Evolutionary conservation across 2,888 invertebrate species (phyloP).

Genomic region (Cephus pygmeus): DNA sequence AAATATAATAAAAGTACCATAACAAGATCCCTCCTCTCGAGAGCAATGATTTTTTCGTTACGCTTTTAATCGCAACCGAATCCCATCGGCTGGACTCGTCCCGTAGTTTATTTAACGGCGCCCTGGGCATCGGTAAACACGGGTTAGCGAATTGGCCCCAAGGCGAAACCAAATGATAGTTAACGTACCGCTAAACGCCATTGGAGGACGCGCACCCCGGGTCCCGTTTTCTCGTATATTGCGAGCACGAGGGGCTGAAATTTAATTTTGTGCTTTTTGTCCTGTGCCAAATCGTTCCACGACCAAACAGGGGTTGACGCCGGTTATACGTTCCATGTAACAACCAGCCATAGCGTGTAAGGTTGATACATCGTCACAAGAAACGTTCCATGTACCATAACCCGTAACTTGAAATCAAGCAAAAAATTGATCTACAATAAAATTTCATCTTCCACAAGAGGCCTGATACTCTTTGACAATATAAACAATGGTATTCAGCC

Average conservation of each 20-base stretch:
- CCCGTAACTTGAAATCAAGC: not conserved
- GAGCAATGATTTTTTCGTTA: slow-evolving; percentile 27
- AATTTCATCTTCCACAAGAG: not conserved
- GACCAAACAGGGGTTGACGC: slow-evolving; percentile 27
- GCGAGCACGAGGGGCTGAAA: slow-evolving; percentile 58
- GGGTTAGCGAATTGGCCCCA: slow-evolving; percentile 66
- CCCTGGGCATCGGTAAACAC: slow-evolving; percentile 66
- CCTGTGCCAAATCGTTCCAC: slow-evolving; percentile 57
- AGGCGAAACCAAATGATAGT: slow-evolving; percentile 63
- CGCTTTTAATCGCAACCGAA: slow-evolving; percentile 43
- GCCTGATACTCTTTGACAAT: not conserved
- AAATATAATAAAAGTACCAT: not conserved
- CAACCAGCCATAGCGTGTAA: not conserved
- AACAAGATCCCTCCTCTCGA: not conserved
- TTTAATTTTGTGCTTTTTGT: slow-evolving; percentile 66
- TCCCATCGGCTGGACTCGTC: slow-evolving; percentile 33
- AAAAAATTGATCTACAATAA: not conserved
- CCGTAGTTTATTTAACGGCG: slow-evolving; percentile 64
- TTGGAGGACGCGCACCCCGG: slow-evolving; percentile 52
- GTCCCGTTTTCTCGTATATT: slow-evolving; percentile 45
- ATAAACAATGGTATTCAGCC: not conserved
- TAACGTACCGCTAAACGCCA: slow-evolving; percentile 65
- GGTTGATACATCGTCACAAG: not conserved
- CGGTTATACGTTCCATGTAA: not conserved
- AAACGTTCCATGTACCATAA: not conserved